Evolutionary conservation across 1,140 invertebrate genomes (phyloP).

Genomic region (Apis mellifera): Amel_HAv3.1 CM009932.2:14478001-14478500

Average conservation of each 20-base stretch:
- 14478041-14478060: constrained; percentile 16
- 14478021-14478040: too few species aligned
- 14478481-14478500: background rate
- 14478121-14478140: constrained; percentile 47
- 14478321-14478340: constrained; percentile 58
- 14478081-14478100: too few species aligned
- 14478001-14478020: too few species aligned
- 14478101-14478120: too few species aligned
- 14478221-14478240: constrained; percentile 61
- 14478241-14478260: constrained; percentile 69
- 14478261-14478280: background rate
- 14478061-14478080: background rate
- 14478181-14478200: constrained; percentile 36
- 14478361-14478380: background rate
- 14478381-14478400: background rate
- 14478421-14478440: constrained; percentile 37
- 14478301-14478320: constrained; percentile 66
- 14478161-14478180: constrained; percentile 34
- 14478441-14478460: constrained; percentile 21
- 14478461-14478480: background rate
- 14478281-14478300: background rate
- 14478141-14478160: background rate
- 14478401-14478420: constrained; percentile 34
- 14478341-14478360: constrained; percentile 63
- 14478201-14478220: constrained; percentile 5